Evolutionary conservation across 1,140 invertebrate species (phyloP).

Genomic region (Plodia interpunctella): DNA sequence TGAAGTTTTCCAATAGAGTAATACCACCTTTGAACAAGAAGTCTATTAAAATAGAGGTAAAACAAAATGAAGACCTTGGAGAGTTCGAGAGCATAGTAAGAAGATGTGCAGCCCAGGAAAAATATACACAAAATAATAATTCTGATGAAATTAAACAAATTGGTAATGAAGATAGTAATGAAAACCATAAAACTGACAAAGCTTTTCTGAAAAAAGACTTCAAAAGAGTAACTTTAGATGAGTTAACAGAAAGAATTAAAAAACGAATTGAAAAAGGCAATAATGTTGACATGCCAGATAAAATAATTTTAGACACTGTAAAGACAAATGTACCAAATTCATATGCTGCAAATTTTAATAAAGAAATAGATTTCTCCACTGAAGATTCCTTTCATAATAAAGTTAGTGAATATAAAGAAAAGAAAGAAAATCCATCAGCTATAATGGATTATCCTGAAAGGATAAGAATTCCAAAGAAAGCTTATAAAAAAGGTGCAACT

Average conservation of each 20-base stretch:
- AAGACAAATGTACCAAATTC: constrained; percentile 35
- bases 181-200: constrained; percentile 23
- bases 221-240: constrained; percentile 51
- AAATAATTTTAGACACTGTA: constrained; percentile 48
- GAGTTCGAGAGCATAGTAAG: constrained; percentile 66
- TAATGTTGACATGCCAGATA: constrained; percentile 47
- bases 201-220: constrained; percentile 27
- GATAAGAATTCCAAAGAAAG: constrained; percentile 82
- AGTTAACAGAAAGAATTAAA: constrained; percentile 53
- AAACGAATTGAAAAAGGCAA: constrained; percentile 51
- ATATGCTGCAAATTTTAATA: constrained; percentile 17
- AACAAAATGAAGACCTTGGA: constrained; percentile 49
- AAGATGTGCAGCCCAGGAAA: constrained; percentile 47
- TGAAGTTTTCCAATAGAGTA: constrained; percentile 80
- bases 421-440: constrained; percentile 28
- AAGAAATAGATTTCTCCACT: constrained; percentile 46
- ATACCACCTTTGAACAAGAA: constrained; percentile 64
- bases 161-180: constrained; percentile 18
- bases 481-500: constrained; percentile 78
- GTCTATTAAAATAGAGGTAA: constrained; percentile 57
- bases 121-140: constrained; percentile 15
- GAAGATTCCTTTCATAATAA: constrained; percentile 35
- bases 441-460: constrained; percentile 72
- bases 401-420: constrained; percentile 40
- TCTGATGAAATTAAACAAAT: background rate